Conservation (phyloP, 2,797 vertebrate genomes). For the Gorsachius magnificus region DNA sequence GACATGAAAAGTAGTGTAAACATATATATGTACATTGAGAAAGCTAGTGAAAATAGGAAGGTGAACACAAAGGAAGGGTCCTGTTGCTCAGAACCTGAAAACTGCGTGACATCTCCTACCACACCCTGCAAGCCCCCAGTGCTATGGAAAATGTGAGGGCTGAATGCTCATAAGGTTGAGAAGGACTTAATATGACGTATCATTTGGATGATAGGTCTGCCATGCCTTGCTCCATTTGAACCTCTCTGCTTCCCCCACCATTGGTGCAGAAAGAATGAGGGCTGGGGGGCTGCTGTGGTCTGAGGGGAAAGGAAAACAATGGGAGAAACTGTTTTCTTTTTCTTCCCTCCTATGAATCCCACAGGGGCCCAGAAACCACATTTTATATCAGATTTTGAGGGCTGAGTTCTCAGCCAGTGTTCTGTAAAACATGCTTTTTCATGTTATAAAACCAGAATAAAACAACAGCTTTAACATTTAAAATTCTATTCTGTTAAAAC, state of each 20-base stretch:
- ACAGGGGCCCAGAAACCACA: background rate
- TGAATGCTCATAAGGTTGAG: background rate
- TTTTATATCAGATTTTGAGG: constrained; percentile 21
- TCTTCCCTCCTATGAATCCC: background rate
- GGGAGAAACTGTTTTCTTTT: background rate
- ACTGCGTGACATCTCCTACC: fast-evolving
- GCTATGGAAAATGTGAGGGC: background rate
- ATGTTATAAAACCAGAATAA: background rate
- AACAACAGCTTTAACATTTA: background rate
- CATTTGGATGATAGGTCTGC: background rate
- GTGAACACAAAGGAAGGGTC: background rate
- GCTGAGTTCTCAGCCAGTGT: background rate
- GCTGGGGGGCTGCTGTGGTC: background rate
- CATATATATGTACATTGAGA: background rate
- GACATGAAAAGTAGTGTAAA: background rate
- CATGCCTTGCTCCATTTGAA: background rate
- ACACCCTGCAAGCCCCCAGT: background rate
- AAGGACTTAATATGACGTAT: background rate
- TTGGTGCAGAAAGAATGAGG: background rate
- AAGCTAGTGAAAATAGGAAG: background rate
- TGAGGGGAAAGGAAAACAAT: background rate
- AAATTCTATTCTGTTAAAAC: background rate
- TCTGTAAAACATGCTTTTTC: constrained; percentile 17
- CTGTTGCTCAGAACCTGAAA: background rate
- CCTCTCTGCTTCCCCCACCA: background rate